Evolutionary conservation across 2,113 vertebrate species (phyloP).

Genomic region (Tenebrosternarchus preto): DNA sequence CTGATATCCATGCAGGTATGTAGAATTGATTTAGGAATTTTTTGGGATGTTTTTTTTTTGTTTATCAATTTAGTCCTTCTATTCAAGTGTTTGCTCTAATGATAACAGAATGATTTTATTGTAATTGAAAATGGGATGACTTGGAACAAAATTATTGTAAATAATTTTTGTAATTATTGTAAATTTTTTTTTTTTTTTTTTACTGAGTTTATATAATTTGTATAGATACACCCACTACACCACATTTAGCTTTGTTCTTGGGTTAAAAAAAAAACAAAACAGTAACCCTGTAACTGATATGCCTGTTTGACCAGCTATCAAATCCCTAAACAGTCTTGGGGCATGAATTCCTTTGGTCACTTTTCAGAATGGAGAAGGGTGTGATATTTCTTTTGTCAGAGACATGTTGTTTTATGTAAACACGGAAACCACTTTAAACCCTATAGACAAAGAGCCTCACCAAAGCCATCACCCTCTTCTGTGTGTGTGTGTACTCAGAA

Average conservation of each 20-base stretch:
- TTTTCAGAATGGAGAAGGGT: slow-evolving; percentile 12
- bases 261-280: too few relatives aligned
- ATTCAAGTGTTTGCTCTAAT: neutral
- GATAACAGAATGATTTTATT: neutral
- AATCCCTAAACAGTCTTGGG: neutral
- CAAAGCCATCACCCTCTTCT: neutral
- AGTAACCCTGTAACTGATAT: too few relatives aligned
- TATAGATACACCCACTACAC: too few relatives aligned
- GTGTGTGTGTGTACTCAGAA: neutral
- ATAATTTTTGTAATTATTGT: too few relatives aligned
- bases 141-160: too few relatives aligned
- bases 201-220: too few relatives aligned
- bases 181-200: too few relatives aligned
- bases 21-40: slow-evolving; percentile 14
- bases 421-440: too few relatives aligned
- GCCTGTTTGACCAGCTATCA: neutral
- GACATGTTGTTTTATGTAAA: too few relatives aligned
- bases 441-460: neutral
- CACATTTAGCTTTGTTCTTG: too few relatives aligned
- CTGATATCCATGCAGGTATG: slow-evolving; percentile 98
- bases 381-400: neutral
- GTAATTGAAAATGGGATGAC: too few relatives aligned
- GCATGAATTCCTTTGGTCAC: neutral
- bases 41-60: neutral
- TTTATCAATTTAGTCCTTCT: neutral